phyloP scores from a whole-genome alignment of 2,888 invertebrate species.

The Polylopha cassiicola region DNA sequence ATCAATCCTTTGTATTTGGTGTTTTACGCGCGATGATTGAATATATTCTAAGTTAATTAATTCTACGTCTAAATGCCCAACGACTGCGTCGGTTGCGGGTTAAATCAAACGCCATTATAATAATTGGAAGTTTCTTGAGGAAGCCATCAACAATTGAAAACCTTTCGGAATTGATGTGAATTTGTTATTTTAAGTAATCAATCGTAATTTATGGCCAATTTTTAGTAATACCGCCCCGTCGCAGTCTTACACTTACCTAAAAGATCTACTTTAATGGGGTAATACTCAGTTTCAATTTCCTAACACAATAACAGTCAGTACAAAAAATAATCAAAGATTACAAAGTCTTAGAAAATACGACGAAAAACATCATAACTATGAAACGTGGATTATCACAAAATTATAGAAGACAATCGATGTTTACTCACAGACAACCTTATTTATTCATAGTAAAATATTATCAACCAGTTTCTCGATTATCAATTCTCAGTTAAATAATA shows the following conservation, averaged over 20 bases:
- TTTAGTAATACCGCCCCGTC: conserved; percentile 1
- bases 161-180: background rate
- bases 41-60: conserved; percentile 6
- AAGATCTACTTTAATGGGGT: conserved; percentile 15
- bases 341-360: too few species aligned
- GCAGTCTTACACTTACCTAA: conserved; percentile 7
- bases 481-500: conserved; percentile 10
- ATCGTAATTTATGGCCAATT: too few species aligned
- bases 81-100: conserved; percentile 8
- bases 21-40: conserved; percentile 42
- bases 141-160: background rate
- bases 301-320: conserved; percentile 24
- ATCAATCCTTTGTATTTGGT: conserved; percentile 55
- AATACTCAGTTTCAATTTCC: conserved; percentile 28
- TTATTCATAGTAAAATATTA: conserved; percentile 6
- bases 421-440: conserved; percentile 25
- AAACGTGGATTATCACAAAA: too few species aligned
- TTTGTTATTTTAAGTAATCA: too few species aligned
- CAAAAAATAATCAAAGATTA: too few species aligned
- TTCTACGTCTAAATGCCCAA: conserved; percentile 16
- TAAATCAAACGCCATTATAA: background rate
- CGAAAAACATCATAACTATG: too few species aligned
- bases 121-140: too few species aligned
- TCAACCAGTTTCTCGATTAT: conserved; percentile 9
- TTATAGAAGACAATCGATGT: too few species aligned